Base-by-base conservation (phyloP, 2,113 vertebrate genomes). In the Semnornis frantzii region DNA sequence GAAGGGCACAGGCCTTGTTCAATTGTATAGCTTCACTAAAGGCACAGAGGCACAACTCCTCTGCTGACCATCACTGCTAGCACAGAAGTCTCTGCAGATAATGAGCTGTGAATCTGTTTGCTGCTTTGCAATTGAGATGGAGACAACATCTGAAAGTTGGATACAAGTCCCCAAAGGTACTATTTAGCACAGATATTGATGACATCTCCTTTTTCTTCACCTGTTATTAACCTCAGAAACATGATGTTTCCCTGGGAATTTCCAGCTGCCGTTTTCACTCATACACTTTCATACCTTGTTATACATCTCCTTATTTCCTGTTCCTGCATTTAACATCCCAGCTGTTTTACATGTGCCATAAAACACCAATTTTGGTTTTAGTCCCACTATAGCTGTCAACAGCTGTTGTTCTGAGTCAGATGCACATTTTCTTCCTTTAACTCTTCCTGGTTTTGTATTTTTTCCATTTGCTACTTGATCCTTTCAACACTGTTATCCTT, bases 281-380 rank as follows among this genome's bases (percentile, higher is more conserved):
- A 24, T 77, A 50, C 62, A 54, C 54, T 76, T 28, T 82, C 48
- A 46, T 17, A 46, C 80, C 30, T 63, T 81, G 44, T 92, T 74
- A 77, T 8, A 75, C 34, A 84, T 85, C 76, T 94, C 59, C 37
- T 89, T 93, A 88, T 90, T 96, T 96, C 72, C 64, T 77, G 70
- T 66, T 95, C 66, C 68, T 84, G 55, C 60, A 76, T 90, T 91
- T 90, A 87, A 52, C 57, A 68, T 88, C 69, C 77, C n/a, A 78
- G 66, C 73, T 86, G 77, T 76, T 94, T 96, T 95, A n/a, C n/a
- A 5, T 70, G 27, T 78, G 48, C 77, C 34, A 27, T 79, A 37
- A 83, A 90, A 54, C 77, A 91, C 46, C 27, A 6, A n/a, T 85
- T 82, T 25, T 52, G 23, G 58, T 69, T 58, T 37, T 30, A 54